Evolutionary conservation across 1,140 invertebrate genomes (phyloP).

Genomic region (Pachypsylla venusta): DNA sequence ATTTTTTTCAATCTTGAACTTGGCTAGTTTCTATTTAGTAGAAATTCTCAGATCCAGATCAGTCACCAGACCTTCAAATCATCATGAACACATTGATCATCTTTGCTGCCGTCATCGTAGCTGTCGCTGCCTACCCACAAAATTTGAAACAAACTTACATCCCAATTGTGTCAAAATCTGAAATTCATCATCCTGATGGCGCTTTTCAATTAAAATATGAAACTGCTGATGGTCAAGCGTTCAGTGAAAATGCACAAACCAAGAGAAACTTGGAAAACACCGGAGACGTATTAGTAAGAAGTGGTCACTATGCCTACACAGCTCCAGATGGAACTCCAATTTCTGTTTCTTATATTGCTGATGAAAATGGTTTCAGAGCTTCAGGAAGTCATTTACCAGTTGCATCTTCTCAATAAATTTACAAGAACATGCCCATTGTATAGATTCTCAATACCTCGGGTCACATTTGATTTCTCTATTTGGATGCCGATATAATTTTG

Average conservation of each 20-base stretch:
- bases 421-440: too few relatives aligned
- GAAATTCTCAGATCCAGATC: too few relatives aligned
- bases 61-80: too few relatives aligned
- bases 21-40: too few relatives aligned
- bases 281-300: constrained; percentile 36
- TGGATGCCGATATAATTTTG: too few relatives aligned
- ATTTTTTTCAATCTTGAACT: too few relatives aligned
- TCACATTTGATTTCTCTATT: too few relatives aligned
- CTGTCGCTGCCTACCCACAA: not conserved
- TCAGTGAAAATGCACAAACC: constrained; percentile 1
- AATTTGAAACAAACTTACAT: too few relatives aligned
- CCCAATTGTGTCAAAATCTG: not conserved
- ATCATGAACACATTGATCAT: not conserved
- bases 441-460: too few relatives aligned
- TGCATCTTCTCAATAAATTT: too few relatives aligned
- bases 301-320: constrained; percentile 46
- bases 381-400: constrained; percentile 8
- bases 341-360: constrained; percentile 51
- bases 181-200: constrained; percentile 1
- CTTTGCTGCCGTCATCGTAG: not conserved
- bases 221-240: constrained; percentile 7
- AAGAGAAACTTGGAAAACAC: not conserved
- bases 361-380: constrained; percentile 57
- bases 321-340: constrained; percentile 44
- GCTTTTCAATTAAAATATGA: constrained; percentile 6